Evolutionary conservation across 2,113 vertebrate species (phyloP).

Genomic region (Mugil cephalus): DNA sequence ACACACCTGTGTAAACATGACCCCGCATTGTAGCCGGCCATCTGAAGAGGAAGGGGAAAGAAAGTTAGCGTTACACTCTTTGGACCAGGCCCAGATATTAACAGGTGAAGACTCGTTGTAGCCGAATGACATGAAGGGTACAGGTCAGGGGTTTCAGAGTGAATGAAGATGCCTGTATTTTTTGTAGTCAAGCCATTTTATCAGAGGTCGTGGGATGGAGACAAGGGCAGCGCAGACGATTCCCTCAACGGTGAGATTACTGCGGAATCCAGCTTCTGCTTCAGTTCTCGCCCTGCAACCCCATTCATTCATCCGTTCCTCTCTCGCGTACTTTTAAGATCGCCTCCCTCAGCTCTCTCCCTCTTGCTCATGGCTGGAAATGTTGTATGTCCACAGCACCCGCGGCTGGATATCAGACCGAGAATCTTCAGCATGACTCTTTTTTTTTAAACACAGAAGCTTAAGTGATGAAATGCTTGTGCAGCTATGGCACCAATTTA

Average conservation of each 20-base stretch:
- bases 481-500: conserved; percentile 22
- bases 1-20: conserved; percentile 78
- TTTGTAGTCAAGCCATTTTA: conserved; percentile 86
- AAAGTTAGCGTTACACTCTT: conserved; percentile 35
- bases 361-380: conserved; percentile 52
- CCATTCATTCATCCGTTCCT: conserved; percentile 18
- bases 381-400: conserved; percentile 20
- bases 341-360: conserved; percentile 20
- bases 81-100: conserved; percentile 39
- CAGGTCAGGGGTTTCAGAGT: conserved; percentile 13
- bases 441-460: background rate
- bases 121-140: conserved; percentile 24
- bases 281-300: conserved; percentile 27
- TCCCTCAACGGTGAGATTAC: conserved; percentile 84
- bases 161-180: conserved; percentile 78
- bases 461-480: conserved; percentile 28
- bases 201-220: conserved; percentile 79
- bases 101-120: conserved; percentile 32
- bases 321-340: conserved; percentile 8
- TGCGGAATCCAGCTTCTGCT: conserved; percentile 59
- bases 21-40: conserved; percentile 32
- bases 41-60: conserved; percentile 30
- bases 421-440: conserved; percentile 65
- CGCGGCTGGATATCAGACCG: conserved; percentile 40
- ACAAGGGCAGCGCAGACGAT: conserved; percentile 83